Evolutionary conservation across 1,140 invertebrate species (phyloP), one percentile per base, ranked within the genome.

Genomic region (Sitobion miscanthi): DNA sequence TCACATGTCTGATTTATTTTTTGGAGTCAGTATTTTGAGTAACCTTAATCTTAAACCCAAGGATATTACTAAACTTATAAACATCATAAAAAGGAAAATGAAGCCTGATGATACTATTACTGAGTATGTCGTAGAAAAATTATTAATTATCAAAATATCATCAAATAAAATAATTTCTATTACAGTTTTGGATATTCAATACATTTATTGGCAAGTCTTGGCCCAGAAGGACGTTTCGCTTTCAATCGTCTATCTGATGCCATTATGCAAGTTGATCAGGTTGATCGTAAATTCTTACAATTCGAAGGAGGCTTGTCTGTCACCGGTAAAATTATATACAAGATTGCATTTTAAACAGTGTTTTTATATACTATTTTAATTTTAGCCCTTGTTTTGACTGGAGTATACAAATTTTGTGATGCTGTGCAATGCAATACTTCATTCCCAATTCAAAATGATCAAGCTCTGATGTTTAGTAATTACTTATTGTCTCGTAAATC

Each of bases 211-310:
- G 95, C 98, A 45, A 96, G 96, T 47, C 94, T 97, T 6, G 97
- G 96, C 1, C 95, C 96, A 42, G 96, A 96, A 94, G 96, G 97
- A 77, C 96, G 97, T 94, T 97, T 97, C 95, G 97, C 97, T 62
- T 96, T 97, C 93, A 97, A 98, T 93, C 96, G 97, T 88, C 97
- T 99, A 88, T 98, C 99, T 96, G 98, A 99, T 96, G 97, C 98
- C 83, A 96, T 99, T 94, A 97, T 98, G 25, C 98, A 99, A 95
- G 98, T 98, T 57, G 99, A 99, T 96, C 98, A 99, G 96, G 97
- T 99, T 45, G 97, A 99, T 96, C 97, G 97, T 21, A 97, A 97
- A 94, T 97, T 97, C 94, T 96, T 99, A 77, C 97, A 99, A 95
- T 99, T 99, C 95, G 99, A 99, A 96, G 98, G 98, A 77, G 99